phyloP scores from a whole-genome alignment of 1,140 invertebrate genomes.

The Lepidotrigona ventralis region DNA sequence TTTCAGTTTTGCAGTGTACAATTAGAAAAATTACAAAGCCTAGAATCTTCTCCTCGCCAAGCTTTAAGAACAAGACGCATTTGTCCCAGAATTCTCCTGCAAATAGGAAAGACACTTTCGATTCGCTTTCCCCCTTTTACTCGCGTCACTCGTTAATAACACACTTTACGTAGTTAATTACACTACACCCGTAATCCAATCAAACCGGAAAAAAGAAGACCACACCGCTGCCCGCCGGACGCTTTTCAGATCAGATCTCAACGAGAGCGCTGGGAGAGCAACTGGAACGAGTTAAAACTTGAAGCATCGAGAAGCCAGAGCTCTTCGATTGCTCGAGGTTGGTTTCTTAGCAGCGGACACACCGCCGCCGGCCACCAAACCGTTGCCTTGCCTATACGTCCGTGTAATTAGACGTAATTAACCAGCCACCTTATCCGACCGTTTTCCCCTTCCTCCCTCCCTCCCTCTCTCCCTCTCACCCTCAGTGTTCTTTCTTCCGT shows the following conservation, averaged over 20 bases:
- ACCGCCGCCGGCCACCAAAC: slow-evolving; percentile 45
- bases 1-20: too few species aligned
- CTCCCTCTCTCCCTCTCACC: not conserved
- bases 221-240: not conserved
- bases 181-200: too few species aligned
- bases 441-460: not conserved
- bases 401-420: slow-evolving; percentile 77
- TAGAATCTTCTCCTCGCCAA: too few species aligned
- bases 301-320: slow-evolving; percentile 34
- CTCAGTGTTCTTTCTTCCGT: slow-evolving; percentile 1
- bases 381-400: slow-evolving; percentile 42
- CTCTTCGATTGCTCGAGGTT: slow-evolving; percentile 34
- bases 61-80: too few species aligned
- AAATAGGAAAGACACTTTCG: too few species aligned
- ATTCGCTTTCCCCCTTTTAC: too few species aligned
- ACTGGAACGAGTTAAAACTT: not conserved
- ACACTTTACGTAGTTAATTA: too few species aligned
- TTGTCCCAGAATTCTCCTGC: too few species aligned
- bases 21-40: too few species aligned
- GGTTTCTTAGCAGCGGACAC: slow-evolving; percentile 23
- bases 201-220: not conserved
- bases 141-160: too few species aligned
- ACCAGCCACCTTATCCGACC: slow-evolving; percentile 70
- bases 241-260: not conserved
- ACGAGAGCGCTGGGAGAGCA: not conserved